phyloP scores from a whole-genome alignment of 1,140 invertebrate species.

The Pteromalus puparum region DNA sequence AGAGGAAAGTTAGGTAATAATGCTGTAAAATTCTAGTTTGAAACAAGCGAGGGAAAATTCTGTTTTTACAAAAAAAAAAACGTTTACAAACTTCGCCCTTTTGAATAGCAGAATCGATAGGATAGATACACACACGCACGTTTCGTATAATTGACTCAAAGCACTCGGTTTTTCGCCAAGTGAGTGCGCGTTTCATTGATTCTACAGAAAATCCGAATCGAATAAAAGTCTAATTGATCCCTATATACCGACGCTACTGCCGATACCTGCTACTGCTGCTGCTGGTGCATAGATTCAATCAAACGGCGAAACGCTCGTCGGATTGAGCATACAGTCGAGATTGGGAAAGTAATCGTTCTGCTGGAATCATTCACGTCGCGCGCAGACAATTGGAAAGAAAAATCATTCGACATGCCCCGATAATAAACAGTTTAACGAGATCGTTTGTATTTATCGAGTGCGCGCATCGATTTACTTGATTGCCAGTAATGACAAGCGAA shows the following conservation, averaged over 20 bases:
- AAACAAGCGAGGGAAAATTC: too few relatives aligned
- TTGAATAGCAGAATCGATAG: too few relatives aligned
- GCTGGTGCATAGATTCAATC: not conserved
- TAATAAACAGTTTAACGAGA: slow-evolving; percentile 12
- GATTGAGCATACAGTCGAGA: not conserved
- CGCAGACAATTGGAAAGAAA: not conserved
- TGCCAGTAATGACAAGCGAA: too few relatives aligned
- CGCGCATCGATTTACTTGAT: not conserved
- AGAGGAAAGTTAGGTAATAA: too few relatives aligned
- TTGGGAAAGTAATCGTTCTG: not conserved
- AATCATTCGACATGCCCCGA: not conserved
- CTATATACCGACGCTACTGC: too few relatives aligned
- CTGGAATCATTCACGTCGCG: slow-evolving; percentile 8
- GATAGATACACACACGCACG: too few relatives aligned
- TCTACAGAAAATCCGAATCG: not conserved
- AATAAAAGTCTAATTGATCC: slow-evolving; percentile 10
- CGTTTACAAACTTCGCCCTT: too few relatives aligned
- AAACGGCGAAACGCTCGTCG: not conserved
- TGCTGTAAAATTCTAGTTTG: too few relatives aligned
- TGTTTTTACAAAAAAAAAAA: too few relatives aligned
- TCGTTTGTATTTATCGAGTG: not conserved
- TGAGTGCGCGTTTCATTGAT: not conserved
- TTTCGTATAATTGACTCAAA: too few relatives aligned
- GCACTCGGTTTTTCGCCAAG: too few relatives aligned
- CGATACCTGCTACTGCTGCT: not conserved